Percentiles rank a stretch among this genome's conserved stretches.
These are phyloP conservation scores for Solea solea DNA, from an alignment of 2,113 vertebrate genomes.

Conservation along the genomic window DNA sequence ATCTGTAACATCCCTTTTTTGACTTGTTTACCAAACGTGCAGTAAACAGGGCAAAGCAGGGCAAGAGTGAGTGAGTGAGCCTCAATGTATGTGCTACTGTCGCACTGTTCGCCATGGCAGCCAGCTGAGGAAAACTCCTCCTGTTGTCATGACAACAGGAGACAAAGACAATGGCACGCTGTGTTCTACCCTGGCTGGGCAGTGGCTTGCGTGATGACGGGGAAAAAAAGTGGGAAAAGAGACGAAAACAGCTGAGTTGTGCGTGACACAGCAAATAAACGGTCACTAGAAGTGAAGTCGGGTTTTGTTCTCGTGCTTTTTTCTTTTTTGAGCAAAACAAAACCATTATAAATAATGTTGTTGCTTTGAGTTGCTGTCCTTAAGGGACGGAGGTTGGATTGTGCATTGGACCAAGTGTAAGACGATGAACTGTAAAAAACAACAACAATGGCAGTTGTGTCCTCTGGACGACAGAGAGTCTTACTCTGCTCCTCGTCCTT, in stretches of 20 bases:
- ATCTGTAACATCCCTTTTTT: too few relatives aligned
- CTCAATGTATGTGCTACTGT: constrained; percentile 29
- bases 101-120: constrained; percentile 49
- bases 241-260: constrained; percentile 22
- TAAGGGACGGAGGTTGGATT: not conserved
- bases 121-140: constrained; percentile 65
- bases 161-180: constrained; percentile 70
- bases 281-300: not conserved
- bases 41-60: too few relatives aligned
- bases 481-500: constrained; percentile 1
- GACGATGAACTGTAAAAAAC: constrained; percentile 23
- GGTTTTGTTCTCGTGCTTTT: not conserved
- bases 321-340: not conserved
- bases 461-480: not conserved
- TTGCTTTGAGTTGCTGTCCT: not conserved
- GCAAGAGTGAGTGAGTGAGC: constrained; percentile 13
- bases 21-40: too few relatives aligned
- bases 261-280: constrained; percentile 44
- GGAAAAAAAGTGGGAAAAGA: constrained; percentile 41
- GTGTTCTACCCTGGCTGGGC: constrained; percentile 51
- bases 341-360: not conserved
- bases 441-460: constrained; percentile 49
- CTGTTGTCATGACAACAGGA: constrained; percentile 54
- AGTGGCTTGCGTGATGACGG: constrained; percentile 46
- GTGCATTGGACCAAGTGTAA: constrained; percentile 6